Base-by-base conservation (phyloP, 2,113 vertebrate species). In the Indri indri region DNA sequence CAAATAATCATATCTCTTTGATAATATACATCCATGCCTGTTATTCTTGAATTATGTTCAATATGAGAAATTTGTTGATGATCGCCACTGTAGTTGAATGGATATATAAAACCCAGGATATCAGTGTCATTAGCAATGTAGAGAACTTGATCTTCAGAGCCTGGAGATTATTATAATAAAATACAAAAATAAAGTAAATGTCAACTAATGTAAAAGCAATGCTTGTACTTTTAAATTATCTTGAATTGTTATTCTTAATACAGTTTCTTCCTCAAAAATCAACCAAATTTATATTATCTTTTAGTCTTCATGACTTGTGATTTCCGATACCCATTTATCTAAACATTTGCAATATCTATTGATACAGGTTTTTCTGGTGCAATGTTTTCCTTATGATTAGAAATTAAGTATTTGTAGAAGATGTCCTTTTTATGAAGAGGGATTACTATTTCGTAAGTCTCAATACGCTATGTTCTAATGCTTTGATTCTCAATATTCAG, bases 71-170 rank as follows among this genome's bases (percentile, higher is more conserved):
- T 99, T 97, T 99, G 99, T 99, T 99, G 99, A 98, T 99, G 99
- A 98, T 99, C 99, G 45, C 98, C 99, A 99, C 99, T 99, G 99
- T 99, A 99, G 99, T 99, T 99, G 99, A 99, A 99, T 95, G 99
- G 99, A 99, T 99, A 99, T 99, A 99, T 99, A 99, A 99, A 99
- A 99, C 99, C 99, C 99, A 99, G 99, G 99, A 99, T 99, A 99
- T 99, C 99, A 99, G 99, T 99, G 98, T 99, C 99, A 99, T 99
- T 99, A 98, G 99, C 99, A 98, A 99, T 99, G 99, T 99, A 99
- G 99, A 99, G 99, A 98, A 99, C 99, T 99, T 99, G 99, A 98
- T 99, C 99, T 98, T 99, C 99, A 98, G 99, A 99, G 99, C 99
- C 99, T 99, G 99, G 98, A 98, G 98, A 98, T 99, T 98, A 98